Base-by-base conservation (phyloP, 2,797 vertebrate species). In the Lycodopsis pacificus region DNA sequence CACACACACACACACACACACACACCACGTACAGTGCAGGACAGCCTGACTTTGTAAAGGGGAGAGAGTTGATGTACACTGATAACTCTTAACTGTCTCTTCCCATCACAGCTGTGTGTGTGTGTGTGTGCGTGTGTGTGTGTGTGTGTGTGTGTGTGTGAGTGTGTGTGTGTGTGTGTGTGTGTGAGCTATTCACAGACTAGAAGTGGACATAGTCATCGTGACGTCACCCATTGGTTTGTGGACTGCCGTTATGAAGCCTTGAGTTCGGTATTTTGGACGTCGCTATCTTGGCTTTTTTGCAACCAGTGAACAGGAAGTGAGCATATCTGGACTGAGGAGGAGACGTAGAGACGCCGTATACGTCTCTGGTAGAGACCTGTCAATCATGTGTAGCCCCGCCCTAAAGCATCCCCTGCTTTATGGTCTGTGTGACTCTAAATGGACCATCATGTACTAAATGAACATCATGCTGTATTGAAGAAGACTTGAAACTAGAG, bases 41-140 rank as follows among this genome's bases (percentile, higher is more conserved):
- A 59, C 38, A 56, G 70, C 58, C 79, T 85, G 88, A 88, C 86
- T 77, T 85, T 87, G 76, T 71, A 38, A 57, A 71, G 38, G 51
- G 68, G 54, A 76, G 63, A 73, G 56, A 71, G 80, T 84, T 88
- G 62, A 73, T 83, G 65, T 59, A 69, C 65, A 58, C 25, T 34
- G 65, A 76, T 76, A 73, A 62, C 62, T 27, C 61, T 44, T 56
- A 70, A 65, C 71, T 71, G 66, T 71, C 49, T 61, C 17, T 59
- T 53, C 34, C 25, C 58, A 38, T 65, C 53, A 65, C 51, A 44
- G 27, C 32, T 5, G 44, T 19, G 49, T 22, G 49, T 25, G n/a
- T 25, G 49, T 80, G 51, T 25, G 66, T 30, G 51, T 53, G 56
- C 59, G 56, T 72, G 54, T 61, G 51, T 65, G 13, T 57, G 53